Evolutionary conservation across 2,888 invertebrate genomes (phyloP).

Genomic region (Leucophora obtusa): DNA sequence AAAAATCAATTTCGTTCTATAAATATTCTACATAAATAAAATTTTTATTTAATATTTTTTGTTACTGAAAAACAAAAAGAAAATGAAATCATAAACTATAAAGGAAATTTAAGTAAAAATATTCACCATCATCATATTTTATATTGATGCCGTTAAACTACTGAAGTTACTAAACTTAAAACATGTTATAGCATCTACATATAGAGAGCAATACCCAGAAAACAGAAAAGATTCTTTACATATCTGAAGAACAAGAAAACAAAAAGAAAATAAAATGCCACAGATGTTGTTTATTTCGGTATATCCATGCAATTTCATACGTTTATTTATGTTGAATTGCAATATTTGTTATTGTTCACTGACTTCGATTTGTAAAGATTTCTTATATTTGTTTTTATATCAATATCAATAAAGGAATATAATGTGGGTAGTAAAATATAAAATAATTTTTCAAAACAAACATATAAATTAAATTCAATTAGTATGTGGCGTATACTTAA

Average conservation of each 20-base stretch:
- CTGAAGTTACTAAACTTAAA: not conserved
- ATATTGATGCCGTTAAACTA: not conserved
- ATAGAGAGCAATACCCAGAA: not conserved
- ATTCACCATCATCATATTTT: not conserved
- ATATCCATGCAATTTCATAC: slow-evolving; percentile 16
- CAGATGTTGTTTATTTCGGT: slow-evolving; percentile 47
- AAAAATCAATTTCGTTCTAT: slow-evolving; percentile 24
- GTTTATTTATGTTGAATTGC: slow-evolving; percentile 44
- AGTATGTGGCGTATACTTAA: slow-evolving; percentile 24
- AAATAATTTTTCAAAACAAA: not conserved
- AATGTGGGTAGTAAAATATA: not conserved
- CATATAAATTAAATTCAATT: not conserved
- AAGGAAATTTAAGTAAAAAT: not conserved
- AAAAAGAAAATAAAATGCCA: slow-evolving; percentile 3
- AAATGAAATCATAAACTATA: not conserved
- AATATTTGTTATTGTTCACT: slow-evolving; percentile 9
- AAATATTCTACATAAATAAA: slow-evolving; percentile 19
- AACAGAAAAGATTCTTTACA: not conserved
- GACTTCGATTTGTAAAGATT: not conserved
- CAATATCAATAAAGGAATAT: no score
- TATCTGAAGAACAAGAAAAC: no score
- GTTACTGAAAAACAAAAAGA: not conserved
- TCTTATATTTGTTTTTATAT: no score
- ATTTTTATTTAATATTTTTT: not conserved
- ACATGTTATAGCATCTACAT: not conserved